Conservation (phyloP, 2,113 vertebrate species). For the Lepisosteus oculatus region DNA sequence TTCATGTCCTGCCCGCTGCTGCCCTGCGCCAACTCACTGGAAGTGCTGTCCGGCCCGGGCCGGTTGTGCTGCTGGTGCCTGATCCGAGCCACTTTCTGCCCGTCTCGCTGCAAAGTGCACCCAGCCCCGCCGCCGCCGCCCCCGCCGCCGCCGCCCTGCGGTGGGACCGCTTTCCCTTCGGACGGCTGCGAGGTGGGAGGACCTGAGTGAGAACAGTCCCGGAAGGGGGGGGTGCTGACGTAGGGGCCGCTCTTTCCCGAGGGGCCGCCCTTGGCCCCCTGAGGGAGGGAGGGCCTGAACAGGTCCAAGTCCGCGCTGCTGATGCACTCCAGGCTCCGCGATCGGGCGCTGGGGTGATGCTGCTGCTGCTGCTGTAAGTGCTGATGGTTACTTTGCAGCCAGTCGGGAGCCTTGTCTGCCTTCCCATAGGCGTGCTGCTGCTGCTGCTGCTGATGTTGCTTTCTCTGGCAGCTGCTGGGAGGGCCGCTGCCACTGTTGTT, state of each 20-base stretch:
- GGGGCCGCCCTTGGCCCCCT: slow-evolving; percentile 67
- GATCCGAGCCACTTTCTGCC: slow-evolving; percentile 91
- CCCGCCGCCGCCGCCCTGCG: slow-evolving; percentile 18
- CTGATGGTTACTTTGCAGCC: slow-evolving; percentile 70
- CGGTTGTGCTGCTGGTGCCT: slow-evolving; percentile 88
- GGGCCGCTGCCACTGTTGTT: slow-evolving; percentile 48
- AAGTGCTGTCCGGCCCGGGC: slow-evolving; percentile 59
- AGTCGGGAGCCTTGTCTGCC: slow-evolving; percentile 76
- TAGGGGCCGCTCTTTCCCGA: slow-evolving; percentile 72
- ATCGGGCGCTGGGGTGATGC: slow-evolving; percentile 60
- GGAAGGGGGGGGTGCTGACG: slow-evolving; percentile 70
- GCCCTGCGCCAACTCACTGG: slow-evolving; percentile 56
- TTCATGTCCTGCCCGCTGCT: slow-evolving; percentile 68
- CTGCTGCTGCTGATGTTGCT: slow-evolving; percentile 51
- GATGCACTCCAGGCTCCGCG: slow-evolving; percentile 83
- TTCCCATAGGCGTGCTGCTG: slow-evolving; percentile 75
- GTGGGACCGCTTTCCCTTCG: slow-evolving; percentile 44
- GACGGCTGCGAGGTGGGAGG: slow-evolving; percentile 35
- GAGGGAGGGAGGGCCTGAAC: slow-evolving; percentile 67
- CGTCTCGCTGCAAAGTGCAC: slow-evolving; percentile 84
- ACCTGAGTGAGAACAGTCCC: slow-evolving; percentile 81
- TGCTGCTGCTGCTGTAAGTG: slow-evolving; percentile 56
- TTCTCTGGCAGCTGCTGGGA: slow-evolving; percentile 65
- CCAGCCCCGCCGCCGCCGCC: slow-evolving; percentile 34
- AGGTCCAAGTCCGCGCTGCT: slow-evolving; percentile 70